Evolutionary conservation across 2,797 vertebrate species (phyloP), one percentile per base, ranked within the genome.

Genomic region (Clarias laeviceps): DNA sequence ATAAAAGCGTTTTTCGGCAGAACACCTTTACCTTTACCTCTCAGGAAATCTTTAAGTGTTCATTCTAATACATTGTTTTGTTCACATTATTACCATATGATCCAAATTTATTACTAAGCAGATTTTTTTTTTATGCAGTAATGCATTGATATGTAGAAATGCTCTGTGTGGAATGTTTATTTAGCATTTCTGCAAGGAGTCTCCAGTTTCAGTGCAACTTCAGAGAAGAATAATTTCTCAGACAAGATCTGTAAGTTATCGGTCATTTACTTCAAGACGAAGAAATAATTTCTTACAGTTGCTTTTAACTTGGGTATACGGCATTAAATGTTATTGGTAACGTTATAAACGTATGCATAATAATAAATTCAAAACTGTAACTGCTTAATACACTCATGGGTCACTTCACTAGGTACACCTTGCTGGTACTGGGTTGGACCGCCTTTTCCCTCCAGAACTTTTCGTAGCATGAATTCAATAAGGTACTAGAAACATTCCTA

Each of bases 1-100:
- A 82, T 70, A 37, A 57, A 70, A 61, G 61, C 34, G 18, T 80
- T 64, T 61, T 64, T 64, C 59, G 11, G 59, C 59, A 64, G 57
- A 62, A 37, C 45, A 40, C 34, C 24, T 64, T 79, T n/a, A 62
- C 5, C 59, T 40, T 64, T 37, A 78, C 2, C 29, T 34, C 14
- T 3, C 3, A 1, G 24, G 37, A n/a, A 45, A 45, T 40, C 14
- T 18, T 27, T 1, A 27, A 27, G 32, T 14, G 59, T 34, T 62
- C 59, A 27, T n/a, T 40, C 32, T 37, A 59, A 34, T 12, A 78
- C 2, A 11, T 5, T 40, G 40, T 40, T 79, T n/a, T 24, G 18
- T 40, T n/a, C 45, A 50, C 45, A 50, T 14, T 14, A 50, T 50
- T 50, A 50, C 2, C 45, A 50, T 50, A 50, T 50, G 0, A 50